These are phyloP conservation scores for Pangasius djambal DNA, from an alignment of 2,797 vertebrate species.

Conservation along the genomic window DNA sequence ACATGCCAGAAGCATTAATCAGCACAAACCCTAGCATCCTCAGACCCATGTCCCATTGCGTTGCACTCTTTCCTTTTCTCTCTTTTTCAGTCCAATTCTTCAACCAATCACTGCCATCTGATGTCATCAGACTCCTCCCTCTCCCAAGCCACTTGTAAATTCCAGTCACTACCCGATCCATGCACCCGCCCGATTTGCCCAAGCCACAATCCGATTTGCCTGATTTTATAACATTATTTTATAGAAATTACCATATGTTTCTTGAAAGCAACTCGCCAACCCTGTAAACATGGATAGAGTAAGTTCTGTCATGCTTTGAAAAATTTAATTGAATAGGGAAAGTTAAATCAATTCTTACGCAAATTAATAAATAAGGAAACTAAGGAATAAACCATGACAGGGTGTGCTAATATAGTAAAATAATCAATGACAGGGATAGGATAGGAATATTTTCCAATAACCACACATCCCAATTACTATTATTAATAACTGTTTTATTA, in stretches of 20 bases:
- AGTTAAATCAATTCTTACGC: background rate
- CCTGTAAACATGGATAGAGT: background rate
- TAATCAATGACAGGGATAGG: background rate
- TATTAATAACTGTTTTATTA: background rate
- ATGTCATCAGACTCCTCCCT: background rate
- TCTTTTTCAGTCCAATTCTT: background rate
- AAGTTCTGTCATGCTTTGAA: background rate
- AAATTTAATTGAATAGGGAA: background rate
- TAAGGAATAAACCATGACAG: background rate
- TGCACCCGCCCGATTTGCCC: background rate
- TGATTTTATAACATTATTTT: background rate
- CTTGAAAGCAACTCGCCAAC: background rate
- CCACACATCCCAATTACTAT: background rate
- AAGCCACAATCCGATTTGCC: background rate
- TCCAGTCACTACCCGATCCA: background rate
- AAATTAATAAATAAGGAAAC: background rate
- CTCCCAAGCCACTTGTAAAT: background rate
- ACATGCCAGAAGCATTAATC: background rate
- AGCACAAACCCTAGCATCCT: background rate
- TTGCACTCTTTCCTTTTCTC: background rate
- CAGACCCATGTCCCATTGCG: background rate
- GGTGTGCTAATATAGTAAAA: background rate
- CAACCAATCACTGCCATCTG: background rate
- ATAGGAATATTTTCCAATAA: background rate
- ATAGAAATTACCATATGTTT: too few species aligned